phyloP scores from a whole-genome alignment of 2,888 invertebrate genomes.

The Drosophila subquinaria region DNA sequence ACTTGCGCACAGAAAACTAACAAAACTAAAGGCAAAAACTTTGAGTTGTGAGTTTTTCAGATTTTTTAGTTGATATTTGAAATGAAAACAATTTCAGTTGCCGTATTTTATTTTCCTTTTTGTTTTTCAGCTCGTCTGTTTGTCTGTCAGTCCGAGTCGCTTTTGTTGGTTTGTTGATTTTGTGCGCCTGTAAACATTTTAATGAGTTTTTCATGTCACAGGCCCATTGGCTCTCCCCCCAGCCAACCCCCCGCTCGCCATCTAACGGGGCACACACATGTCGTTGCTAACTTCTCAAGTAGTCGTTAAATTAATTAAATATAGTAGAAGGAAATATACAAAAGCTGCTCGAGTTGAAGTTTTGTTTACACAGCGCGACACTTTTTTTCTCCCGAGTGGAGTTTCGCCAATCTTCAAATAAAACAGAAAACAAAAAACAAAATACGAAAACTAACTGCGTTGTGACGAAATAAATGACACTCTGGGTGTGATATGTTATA shows the following conservation, averaged over 20 bases:
- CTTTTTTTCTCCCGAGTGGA: constrained; percentile 9
- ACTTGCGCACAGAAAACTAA: constrained; percentile 20
- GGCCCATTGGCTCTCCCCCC: constrained; percentile 51
- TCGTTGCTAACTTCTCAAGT: constrained; percentile 81
- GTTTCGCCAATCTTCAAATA: constrained; percentile 22
- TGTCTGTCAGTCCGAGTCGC: constrained; percentile 48
- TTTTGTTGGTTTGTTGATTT: constrained; percentile 70
- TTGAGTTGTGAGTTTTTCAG: constrained; percentile 38
- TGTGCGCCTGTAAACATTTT: constrained; percentile 81
- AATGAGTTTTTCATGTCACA: constrained; percentile 82
- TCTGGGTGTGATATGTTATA: background rate
- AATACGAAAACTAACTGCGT: constrained; percentile 5
- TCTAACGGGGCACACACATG: constrained; percentile 33
- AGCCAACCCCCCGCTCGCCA: constrained; percentile 10
- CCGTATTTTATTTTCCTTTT: constrained; percentile 47
- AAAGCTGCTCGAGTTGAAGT: constrained; percentile 48
- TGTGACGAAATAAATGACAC: background rate
- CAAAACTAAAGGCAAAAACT: constrained; percentile 34
- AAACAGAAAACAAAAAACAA: constrained; percentile 5
- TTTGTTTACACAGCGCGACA: constrained; percentile 61
- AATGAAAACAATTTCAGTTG: constrained; percentile 72
- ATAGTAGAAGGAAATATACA: constrained; percentile 66
- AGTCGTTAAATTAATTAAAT: constrained; percentile 83
- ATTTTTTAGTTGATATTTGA: constrained; percentile 65
- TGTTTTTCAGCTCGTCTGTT: constrained; percentile 37